Conservation (phyloP, 2,888 invertebrate species). For the Heliconius ismenius region DNA sequence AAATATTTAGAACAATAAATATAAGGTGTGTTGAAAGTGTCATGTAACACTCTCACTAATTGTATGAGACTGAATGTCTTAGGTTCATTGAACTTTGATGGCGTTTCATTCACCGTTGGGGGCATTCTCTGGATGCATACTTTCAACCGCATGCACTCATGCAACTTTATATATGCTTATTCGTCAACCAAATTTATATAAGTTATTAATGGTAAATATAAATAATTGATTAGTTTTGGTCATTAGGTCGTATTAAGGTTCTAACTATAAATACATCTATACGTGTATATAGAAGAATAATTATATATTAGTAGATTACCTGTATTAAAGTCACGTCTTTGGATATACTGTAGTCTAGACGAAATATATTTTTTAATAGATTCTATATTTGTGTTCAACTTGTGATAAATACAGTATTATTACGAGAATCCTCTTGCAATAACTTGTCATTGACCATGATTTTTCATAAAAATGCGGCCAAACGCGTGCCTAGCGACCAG, state of each 20-base stretch:
- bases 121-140: constrained; percentile 39
- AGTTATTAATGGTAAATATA: background rate
- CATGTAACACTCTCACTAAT: constrained; percentile 21
- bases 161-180: constrained; percentile 20
- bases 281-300: no score
- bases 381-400: background rate
- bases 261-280: no score
- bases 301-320: no score
- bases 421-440: background rate
- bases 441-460: constrained; percentile 14
- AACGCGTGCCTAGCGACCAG: constrained; percentile 13
- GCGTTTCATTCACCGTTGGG: constrained; percentile 38
- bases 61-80: constrained; percentile 22
- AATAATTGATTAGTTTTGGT: background rate
- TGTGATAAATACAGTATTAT: background rate
- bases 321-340: background rate
- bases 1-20: background rate
- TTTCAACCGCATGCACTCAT: constrained; percentile 37
- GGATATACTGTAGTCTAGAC: background rate
- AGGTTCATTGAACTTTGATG: constrained; percentile 39
- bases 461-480: background rate
- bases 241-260: no score
- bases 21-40: background rate
- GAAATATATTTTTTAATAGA: background rate
- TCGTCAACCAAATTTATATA: background rate